Percentiles rank a stretch among this genome's conserved stretches.
These are phyloP conservation scores for Rosalia funebris DNA, from an alignment of 2,888 invertebrate genomes.

Conservation along the genomic window DNA sequence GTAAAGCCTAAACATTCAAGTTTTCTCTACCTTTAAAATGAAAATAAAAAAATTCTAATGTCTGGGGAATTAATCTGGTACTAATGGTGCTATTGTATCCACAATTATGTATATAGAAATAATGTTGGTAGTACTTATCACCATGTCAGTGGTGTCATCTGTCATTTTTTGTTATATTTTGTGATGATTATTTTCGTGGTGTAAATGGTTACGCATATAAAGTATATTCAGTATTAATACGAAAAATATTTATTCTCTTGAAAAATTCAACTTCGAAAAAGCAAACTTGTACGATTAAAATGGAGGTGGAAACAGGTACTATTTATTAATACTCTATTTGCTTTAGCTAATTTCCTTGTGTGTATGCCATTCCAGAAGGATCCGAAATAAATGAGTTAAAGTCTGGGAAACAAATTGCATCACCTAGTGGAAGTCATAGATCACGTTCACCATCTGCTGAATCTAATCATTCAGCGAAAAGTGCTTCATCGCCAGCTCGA, in stretches of 20 bases:
- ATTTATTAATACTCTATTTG: not conserved
- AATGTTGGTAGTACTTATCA: not conserved
- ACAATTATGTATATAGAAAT: too few relatives aligned
- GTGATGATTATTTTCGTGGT: too few relatives aligned
- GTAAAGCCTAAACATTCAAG: too few relatives aligned
- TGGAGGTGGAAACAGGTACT: conserved; percentile 46
- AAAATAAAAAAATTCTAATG: too few relatives aligned
- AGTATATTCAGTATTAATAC: too few relatives aligned
- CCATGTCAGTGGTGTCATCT: not conserved
- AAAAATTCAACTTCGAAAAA: too few relatives aligned
- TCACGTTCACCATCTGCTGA: conserved; percentile 52
- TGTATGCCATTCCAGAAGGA: conserved; percentile 36
- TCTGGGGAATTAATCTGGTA: too few relatives aligned
- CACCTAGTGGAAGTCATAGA: conserved; percentile 35
- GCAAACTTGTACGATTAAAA: conserved; percentile 14
- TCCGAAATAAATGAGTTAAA: conserved; percentile 26
- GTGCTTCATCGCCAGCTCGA: conserved; percentile 23
- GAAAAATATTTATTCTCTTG: too few relatives aligned
- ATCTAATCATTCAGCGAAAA: conserved; percentile 44
- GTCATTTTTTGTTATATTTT: not conserved
- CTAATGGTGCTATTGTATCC: too few relatives aligned
- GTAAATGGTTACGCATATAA: too few relatives aligned
- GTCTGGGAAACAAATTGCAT: conserved; percentile 30
- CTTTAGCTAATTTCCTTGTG: not conserved
- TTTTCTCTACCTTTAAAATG: too few relatives aligned